phyloP scores from a whole-genome alignment of 1,140 invertebrate species.

The Parapsyche elsis region DNA sequence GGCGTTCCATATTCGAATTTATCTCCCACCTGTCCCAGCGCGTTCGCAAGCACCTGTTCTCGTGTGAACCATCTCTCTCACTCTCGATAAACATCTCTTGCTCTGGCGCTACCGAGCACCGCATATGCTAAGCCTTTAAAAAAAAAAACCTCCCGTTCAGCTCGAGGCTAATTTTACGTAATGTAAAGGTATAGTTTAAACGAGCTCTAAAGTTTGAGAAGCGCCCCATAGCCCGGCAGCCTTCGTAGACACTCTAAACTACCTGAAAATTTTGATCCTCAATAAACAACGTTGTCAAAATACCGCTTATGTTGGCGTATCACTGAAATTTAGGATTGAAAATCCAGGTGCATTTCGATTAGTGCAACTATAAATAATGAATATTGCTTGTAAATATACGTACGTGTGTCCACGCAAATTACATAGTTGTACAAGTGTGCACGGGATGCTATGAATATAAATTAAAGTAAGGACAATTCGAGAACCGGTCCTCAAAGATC shows the following conservation, averaged over 20 bases:
- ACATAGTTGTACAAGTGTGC: background rate
- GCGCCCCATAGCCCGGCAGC: no score
- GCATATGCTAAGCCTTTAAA: background rate
- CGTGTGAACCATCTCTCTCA: background rate
- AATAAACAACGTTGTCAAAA: no score
- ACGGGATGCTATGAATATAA: background rate
- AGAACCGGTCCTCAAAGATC: slow-evolving; percentile 1
- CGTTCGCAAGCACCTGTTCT: slow-evolving; percentile 10
- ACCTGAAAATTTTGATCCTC: no score
- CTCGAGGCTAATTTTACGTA: slow-evolving; percentile 1
- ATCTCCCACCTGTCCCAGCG: slow-evolving; percentile 19
- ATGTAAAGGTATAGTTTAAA: background rate
- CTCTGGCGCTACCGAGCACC: background rate
- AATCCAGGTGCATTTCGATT: no score
- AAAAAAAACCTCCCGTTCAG: background rate
- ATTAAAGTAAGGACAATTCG: slow-evolving; percentile 6
- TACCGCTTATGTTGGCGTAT: no score
- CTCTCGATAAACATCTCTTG: background rate
- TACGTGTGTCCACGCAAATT: background rate
- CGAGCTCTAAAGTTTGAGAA: background rate
- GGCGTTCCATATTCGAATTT: slow-evolving; percentile 27
- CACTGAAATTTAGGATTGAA: no score
- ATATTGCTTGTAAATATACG: background rate
- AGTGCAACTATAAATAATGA: no score
- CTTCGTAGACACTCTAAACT: no score